Evolutionary conservation across 2,113 vertebrate genomes (phyloP).

Genomic region (Cyanoramphus novaezelandiae): DNA sequence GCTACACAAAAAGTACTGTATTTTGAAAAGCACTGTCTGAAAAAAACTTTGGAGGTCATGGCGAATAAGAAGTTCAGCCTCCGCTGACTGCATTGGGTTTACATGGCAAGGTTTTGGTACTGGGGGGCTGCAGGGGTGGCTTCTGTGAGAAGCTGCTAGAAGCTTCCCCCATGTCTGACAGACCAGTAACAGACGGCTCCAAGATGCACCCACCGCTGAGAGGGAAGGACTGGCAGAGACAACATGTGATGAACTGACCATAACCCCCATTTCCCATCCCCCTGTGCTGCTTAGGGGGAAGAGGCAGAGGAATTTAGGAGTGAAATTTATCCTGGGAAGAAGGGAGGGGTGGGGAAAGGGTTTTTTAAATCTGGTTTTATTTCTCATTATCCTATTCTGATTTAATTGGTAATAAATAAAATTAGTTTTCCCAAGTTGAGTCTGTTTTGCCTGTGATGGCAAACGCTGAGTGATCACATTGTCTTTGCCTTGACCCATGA

Average conservation of each 20-base stretch:
- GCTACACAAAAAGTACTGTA: background rate
- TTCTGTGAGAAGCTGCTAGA: background rate
- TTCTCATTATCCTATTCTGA: background rate
- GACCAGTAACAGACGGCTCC: background rate
- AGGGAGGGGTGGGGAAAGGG: background rate
- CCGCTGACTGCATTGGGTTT: background rate
- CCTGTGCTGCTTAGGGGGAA: background rate
- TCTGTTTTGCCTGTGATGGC: background rate
- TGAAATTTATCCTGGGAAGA: background rate
- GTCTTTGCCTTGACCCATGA: background rate
- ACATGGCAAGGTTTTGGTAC: background rate
- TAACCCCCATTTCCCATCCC: background rate
- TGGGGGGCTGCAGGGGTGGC: background rate
- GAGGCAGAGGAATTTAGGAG: background rate
- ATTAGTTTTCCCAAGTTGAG: background rate
- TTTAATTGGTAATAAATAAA: background rate
- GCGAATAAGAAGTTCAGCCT: background rate
- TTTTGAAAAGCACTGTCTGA: background rate
- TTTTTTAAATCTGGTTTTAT: background rate
- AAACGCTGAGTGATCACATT: background rate
- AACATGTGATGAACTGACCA: fast-evolving
- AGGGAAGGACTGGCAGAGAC: background rate
- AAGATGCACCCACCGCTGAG: fast-evolving
- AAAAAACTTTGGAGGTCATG: background rate
- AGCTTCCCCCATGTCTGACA: background rate